Conservation (phyloP, 23 tunicate genomes). For the Pegea sp. region DNA sequence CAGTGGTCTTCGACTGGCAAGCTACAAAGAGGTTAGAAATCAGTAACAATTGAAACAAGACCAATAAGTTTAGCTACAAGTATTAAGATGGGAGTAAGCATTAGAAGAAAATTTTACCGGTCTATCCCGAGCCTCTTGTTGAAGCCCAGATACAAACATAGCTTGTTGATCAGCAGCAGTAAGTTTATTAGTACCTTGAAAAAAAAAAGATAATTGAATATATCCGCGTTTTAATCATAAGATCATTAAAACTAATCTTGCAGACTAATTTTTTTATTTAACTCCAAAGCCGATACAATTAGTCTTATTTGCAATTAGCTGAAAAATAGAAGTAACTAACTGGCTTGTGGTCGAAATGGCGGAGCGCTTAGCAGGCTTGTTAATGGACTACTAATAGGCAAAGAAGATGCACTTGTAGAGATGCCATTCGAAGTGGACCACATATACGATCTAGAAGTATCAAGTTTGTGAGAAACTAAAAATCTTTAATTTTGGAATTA, state of each 20-base stretch:
- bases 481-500: too few species aligned
- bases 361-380: slow-evolving; percentile 36
- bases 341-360: slow-evolving; percentile 43
- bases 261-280: not conserved
- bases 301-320: not conserved
- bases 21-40: slow-evolving; percentile 2
- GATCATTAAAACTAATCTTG: slow-evolving; percentile 1
- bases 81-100: not conserved
- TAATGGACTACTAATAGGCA: slow-evolving; percentile 20
- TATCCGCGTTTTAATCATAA: not conserved
- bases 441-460: too few species aligned
- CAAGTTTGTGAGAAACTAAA: too few species aligned
- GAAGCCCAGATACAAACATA: slow-evolving; percentile 2
- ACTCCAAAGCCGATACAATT: not conserved
- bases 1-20: slow-evolving; percentile 36
- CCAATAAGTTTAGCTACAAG: not conserved
- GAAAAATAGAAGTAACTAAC: not conserved
- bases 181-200: not conserved
- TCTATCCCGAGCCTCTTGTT: slow-evolving; percentile 42
- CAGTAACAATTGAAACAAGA: not conserved
- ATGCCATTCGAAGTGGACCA: slow-evolving; percentile 29
- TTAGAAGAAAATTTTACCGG: slow-evolving; percentile 6
- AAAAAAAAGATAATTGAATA: not conserved
- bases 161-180: not conserved
- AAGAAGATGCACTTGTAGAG: slow-evolving; percentile 14